Evolutionary conservation across 1,140 invertebrate species (phyloP).

Genomic region (Saccostrea echinata): DNA sequence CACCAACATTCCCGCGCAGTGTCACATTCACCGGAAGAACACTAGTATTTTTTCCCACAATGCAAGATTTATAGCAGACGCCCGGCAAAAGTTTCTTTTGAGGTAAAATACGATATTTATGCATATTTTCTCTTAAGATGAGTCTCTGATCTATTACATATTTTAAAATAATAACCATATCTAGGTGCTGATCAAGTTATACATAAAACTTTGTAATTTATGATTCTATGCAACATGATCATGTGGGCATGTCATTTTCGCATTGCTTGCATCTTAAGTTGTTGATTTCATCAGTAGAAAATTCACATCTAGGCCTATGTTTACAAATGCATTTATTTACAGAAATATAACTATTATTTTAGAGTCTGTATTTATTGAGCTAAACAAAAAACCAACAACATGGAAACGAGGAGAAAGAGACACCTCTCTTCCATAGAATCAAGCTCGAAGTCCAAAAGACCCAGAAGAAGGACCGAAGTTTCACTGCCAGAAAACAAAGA

Average conservation of each 20-base stretch:
- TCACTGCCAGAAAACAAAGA: neutral
- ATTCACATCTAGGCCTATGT: neutral
- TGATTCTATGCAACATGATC: neutral
- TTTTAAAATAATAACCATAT: neutral
- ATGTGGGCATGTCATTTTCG: neutral
- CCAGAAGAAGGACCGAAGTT: neutral
- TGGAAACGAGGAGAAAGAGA: conserved; percentile 5
- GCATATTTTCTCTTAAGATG: neutral
- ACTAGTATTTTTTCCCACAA: conserved; percentile 18
- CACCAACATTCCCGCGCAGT: neutral
- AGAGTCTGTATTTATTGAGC: neutral
- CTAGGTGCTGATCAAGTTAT: too few relatives aligned
- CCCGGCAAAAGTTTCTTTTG: neutral
- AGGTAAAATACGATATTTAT: neutral
- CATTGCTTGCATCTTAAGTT: neutral
- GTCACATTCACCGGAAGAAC: conserved; percentile 1
- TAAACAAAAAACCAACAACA: neutral
- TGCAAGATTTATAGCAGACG: neutral
- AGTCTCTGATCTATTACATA: neutral
- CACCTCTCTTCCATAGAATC: neutral
- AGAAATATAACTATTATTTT: neutral
- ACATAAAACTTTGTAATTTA: too few relatives aligned
- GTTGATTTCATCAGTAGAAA: neutral
- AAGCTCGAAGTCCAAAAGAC: neutral
- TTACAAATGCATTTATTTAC: neutral